Evolutionary conservation across 2,113 vertebrate genomes (phyloP), one percentile per base, ranked within the genome.

Genomic region (Accipiter virgatus): DNA sequence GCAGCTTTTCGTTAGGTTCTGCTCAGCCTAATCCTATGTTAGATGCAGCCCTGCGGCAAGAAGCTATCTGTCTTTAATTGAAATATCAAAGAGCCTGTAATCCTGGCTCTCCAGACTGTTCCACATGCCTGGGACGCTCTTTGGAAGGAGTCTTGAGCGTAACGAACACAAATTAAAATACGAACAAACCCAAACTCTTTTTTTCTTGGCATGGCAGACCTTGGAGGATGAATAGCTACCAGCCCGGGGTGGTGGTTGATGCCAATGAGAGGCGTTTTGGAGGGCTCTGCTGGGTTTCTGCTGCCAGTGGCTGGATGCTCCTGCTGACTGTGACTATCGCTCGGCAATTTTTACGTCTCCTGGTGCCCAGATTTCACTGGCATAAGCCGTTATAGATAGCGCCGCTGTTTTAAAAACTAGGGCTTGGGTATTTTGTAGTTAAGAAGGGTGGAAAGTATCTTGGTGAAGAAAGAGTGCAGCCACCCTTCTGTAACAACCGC

Each of bases 351-450:
- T 56, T 26, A 25, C 20, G 36, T 45, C 14, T 66, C 36, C 27
- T 5, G 1, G 52, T 27, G 43, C 52, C 67, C 17, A 25, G 11
- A 52, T 67, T 80, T 40, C 36, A 5, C 9, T 12, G 81, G 36
- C 52, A 20, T 17, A 1, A 58, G 65, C 18, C 2, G 1, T 25
- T n/a, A 1, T 1, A 32, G 70, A 16, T 14, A 25, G 22, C 3
- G 8, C 11, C 6, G 15, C 38, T 23, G 31, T 52, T n/a, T 5
- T 10, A 36, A 36, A 56, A 65, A 16, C 23, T 3, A 10, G 8
- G 15, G 26, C 36, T 43, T 2, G 6, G n/a, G 22, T 16, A 22
- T 91, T 79, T 73, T 8, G 42, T 9, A 6, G 11, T n/a, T 7
- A 11, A 16, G 38, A 32, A 34, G 23, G 34, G 12, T 66, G 45